Percentiles rank a stretch among this genome's conserved stretches.
Conservation (phyloP, 2,888 invertebrate genomes). For the Julus scandinavius region DNA sequence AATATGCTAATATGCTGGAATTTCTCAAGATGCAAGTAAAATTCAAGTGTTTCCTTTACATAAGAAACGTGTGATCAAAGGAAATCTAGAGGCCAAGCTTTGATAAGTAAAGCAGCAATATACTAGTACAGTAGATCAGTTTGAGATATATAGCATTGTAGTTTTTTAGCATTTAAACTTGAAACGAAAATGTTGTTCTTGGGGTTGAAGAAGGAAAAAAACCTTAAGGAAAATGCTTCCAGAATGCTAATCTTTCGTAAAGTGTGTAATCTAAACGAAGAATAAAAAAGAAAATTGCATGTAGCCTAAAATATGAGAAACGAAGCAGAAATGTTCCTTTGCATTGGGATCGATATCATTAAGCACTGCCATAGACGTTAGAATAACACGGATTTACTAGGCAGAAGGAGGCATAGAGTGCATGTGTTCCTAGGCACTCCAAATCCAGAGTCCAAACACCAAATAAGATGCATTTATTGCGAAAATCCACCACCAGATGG, state of each 20-base stretch:
- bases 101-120: background rate
- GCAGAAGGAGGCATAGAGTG: background rate
- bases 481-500: background rate
- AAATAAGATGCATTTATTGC: background rate
- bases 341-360: slow-evolving; percentile 4
- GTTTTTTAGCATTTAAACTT: background rate
- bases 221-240: background rate
- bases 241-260: slow-evolving; percentile 11
- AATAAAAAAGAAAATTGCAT: background rate
- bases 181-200: background rate
- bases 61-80: background rate
- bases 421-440: background rate
- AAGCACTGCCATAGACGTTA: slow-evolving; percentile 8
- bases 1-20: no score
- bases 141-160: background rate
- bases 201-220: background rate
- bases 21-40: no score
- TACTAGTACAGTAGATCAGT: background rate
- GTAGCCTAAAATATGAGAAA: background rate
- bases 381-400: background rate
- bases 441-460: background rate
- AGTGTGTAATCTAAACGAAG: background rate
- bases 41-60: background rate
- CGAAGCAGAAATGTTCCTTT: background rate
- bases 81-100: background rate